These are phyloP conservation scores for Phylloscopus collybita DNA, from an alignment of 2,797 vertebrate species.

Conservation along the genomic window DNA sequence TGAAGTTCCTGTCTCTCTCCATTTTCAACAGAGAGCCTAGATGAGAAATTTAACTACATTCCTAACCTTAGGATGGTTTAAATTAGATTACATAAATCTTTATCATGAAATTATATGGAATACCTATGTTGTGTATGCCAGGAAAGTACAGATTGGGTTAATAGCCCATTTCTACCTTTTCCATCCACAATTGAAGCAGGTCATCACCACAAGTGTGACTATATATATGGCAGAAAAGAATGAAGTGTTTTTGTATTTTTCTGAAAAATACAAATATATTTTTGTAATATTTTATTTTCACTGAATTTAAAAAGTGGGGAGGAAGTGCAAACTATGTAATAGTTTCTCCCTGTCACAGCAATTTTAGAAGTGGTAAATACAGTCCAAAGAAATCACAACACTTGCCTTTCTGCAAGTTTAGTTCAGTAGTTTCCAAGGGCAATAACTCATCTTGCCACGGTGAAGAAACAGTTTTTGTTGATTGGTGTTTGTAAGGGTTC, in stretches of 20 bases:
- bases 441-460: conserved; percentile 42
- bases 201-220: background rate
- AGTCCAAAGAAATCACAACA: background rate
- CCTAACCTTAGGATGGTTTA: background rate
- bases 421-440: conserved; percentile 50
- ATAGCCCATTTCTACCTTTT: background rate
- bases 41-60: background rate
- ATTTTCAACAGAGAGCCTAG: background rate
- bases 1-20: background rate
- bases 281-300: background rate
- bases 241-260: background rate
- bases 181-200: background rate
- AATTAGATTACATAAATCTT: background rate
- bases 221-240: background rate
- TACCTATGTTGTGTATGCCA: background rate
- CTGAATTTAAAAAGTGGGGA: background rate
- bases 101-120: background rate
- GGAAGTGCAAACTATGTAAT: background rate
- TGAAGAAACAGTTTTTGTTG: conserved; percentile 21
- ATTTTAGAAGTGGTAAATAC: background rate
- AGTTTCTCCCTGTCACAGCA: background rate
- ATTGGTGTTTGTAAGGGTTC: conserved; percentile 4
- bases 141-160: background rate
- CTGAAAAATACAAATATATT: background rate
- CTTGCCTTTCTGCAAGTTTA: conserved; percentile 75